These are phyloP conservation scores for Ormyrus rosae DNA, from an alignment of 2,888 invertebrate species.

Conservation along the genomic window DNA sequence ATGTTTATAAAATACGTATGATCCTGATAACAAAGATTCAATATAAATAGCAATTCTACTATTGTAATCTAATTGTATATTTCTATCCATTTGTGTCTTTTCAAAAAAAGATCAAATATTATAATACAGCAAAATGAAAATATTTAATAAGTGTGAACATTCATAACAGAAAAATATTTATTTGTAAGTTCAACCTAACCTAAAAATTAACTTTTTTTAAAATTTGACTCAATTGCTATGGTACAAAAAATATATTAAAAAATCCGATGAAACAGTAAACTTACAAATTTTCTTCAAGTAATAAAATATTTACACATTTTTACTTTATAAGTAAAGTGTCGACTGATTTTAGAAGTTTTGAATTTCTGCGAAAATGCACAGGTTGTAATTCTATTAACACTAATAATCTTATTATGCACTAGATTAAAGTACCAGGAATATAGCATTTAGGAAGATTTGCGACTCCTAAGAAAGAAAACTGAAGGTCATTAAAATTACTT, in stretches of 20 bases:
- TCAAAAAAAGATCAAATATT: too few relatives aligned
- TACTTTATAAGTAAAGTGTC: too few relatives aligned
- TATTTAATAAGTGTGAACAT: too few relatives aligned
- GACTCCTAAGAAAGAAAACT: background rate
- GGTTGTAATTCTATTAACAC: slow-evolving; percentile 11
- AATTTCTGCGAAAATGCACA: background rate
- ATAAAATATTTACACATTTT: background rate
- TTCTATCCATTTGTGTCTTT: background rate
- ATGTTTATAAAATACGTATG: background rate
- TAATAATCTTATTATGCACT: slow-evolving; percentile 3
- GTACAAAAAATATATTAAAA: background rate
- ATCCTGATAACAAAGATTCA: background rate
- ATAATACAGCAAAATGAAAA: too few relatives aligned
- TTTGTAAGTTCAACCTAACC: too few relatives aligned
- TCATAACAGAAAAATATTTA: too few relatives aligned
- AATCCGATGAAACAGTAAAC: background rate
- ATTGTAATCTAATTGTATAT: background rate
- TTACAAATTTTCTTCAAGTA: background rate
- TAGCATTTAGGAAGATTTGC: background rate
- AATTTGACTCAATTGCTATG: background rate
- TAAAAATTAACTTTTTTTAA: background rate
- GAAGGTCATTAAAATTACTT: slow-evolving; percentile 7
- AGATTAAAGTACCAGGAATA: background rate
- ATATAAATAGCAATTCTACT: background rate
- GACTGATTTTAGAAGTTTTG: background rate